Evolutionary conservation across 2,888 invertebrate species (phyloP).

Genomic region (Zaprionus obscuricornis): DNA sequence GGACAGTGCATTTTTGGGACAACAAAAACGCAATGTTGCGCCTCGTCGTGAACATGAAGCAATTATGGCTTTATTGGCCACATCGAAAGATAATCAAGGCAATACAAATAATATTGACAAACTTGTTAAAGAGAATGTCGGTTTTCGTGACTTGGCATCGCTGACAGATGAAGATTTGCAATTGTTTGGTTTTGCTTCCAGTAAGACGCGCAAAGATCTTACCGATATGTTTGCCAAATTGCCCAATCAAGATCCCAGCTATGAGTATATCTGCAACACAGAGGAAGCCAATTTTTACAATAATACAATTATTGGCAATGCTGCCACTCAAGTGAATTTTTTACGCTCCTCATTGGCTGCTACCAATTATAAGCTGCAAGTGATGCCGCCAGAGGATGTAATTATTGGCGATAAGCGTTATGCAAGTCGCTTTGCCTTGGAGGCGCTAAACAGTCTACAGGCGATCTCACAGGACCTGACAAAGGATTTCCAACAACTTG

Average conservation of each 20-base stretch:
- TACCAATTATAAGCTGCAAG: conserved; percentile 80
- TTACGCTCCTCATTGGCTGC: conserved; percentile 78
- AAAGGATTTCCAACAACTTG: conserved; percentile 66
- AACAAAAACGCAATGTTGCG: conserved; percentile 15
- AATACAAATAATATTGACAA: conserved; percentile 52
- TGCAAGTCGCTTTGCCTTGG: conserved; percentile 81
- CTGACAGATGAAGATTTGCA: conserved; percentile 73
- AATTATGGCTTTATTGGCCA: conserved; percentile 52
- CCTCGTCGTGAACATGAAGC: conserved; percentile 57
- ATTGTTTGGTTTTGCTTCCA: conserved; percentile 70
- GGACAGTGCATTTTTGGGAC: conserved; percentile 66
- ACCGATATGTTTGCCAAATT: conserved; percentile 68
- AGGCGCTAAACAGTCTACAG: conserved; percentile 78
- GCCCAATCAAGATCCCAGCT: conserved; percentile 79
- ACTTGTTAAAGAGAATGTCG: conserved; percentile 69
- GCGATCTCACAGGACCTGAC: conserved; percentile 72
- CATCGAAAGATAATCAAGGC: conserved; percentile 1
- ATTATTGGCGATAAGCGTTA: conserved; percentile 81
- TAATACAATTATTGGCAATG: conserved; percentile 71
- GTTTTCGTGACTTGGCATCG: conserved; percentile 77
- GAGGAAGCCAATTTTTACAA: conserved; percentile 69
- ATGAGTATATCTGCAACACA: conserved; percentile 63
- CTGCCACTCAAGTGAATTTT: conserved; percentile 71
- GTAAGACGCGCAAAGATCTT: conserved; percentile 62
- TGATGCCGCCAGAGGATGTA: conserved; percentile 80